A percentile compares a stretch with the other conserved stretches of the same genome.
These are phyloP conservation scores for Bujurquina vittata DNA, from an alignment of 2,113 vertebrate species.

Conservation along the genomic window DNA sequence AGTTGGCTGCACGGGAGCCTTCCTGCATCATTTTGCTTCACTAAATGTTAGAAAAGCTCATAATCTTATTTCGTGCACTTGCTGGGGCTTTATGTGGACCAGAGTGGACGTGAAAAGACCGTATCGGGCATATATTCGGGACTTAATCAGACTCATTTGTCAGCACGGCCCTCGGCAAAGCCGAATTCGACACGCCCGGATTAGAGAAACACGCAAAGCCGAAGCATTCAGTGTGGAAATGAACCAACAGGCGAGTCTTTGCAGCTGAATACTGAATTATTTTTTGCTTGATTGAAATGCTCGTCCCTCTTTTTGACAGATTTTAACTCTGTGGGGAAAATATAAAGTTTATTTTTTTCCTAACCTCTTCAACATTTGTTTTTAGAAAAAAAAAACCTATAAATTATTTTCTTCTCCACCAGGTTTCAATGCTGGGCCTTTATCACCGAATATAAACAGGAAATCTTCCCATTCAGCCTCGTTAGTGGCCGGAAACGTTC, in stretches of 20 bases:
- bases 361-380: neutral
- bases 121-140: neutral
- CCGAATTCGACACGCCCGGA: neutral
- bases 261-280: neutral
- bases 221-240: neutral
- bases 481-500: neutral
- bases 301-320: neutral
- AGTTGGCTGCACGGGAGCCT: neutral
- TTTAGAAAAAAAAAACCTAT: neutral
- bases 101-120: neutral
- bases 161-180: neutral
- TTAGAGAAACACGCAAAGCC: neutral
- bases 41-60: neutral
- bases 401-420: neutral
- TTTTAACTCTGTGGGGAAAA: neutral
- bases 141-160: neutral
- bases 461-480: neutral
- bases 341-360: neutral
- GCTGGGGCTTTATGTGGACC: neutral
- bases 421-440: neutral
- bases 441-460: neutral
- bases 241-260: neutral
- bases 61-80: neutral
- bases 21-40: neutral
- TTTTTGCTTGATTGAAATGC: too few relatives aligned